These are phyloP conservation scores for Ernsta delagoae DNA, from an alignment of 2,888 invertebrate species.

Conservation along the genomic window DNA sequence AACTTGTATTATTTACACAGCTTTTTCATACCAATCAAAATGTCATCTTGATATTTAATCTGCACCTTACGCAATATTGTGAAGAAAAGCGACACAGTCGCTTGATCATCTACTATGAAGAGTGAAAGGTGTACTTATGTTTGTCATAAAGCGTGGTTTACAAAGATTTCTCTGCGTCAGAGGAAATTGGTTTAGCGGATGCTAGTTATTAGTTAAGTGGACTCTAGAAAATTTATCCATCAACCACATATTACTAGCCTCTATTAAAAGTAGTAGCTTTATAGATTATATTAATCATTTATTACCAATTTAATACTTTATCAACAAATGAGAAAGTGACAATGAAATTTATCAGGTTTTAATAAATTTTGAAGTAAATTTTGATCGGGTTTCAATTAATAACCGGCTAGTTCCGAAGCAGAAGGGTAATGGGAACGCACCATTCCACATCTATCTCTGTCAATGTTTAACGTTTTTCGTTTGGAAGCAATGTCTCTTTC, in stretches of 20 bases:
- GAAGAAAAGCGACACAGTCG: constrained; percentile 9
- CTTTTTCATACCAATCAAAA: constrained; percentile 21
- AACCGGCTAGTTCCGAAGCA: constrained; percentile 87
- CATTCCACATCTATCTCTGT: constrained; percentile 87
- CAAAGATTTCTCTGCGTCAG: constrained; percentile 19
- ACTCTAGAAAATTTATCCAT: no score
- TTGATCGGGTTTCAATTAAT: constrained; percentile 46
- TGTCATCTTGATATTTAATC: constrained; percentile 29
- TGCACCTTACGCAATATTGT: constrained; percentile 6
- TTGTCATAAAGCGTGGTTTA: constrained; percentile 18
- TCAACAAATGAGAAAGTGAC: neutral
- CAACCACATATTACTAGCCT: no score
- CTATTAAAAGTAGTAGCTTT: no score
- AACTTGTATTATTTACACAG: constrained; percentile 2
- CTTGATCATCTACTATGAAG: constrained; percentile 9
- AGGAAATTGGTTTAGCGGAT: constrained; percentile 17
- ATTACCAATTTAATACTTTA: no score
- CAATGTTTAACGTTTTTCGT: constrained; percentile 88
- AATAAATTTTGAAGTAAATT: neutral
- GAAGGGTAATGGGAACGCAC: constrained; percentile 89
- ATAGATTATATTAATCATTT: no score
- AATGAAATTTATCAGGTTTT: no score
- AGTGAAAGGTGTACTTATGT: constrained; percentile 29
- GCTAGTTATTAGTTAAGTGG: neutral
- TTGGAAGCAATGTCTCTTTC: constrained; percentile 89